phyloP scores from a whole-genome alignment of 37 sponge, comb jelly and placozoan genomes.

The Cladorhizidae sp. region DNA sequence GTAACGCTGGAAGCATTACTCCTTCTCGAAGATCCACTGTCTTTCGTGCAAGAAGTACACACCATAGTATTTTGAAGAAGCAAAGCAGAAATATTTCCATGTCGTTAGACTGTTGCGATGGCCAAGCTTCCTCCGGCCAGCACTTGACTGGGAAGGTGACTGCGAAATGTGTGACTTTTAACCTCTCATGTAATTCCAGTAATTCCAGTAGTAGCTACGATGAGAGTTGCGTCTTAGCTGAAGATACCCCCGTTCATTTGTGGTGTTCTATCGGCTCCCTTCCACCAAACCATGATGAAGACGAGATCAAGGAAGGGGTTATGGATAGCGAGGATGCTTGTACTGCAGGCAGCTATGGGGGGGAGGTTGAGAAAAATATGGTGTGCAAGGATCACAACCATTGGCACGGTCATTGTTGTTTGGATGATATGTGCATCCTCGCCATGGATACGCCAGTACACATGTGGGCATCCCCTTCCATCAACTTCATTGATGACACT shows the following conservation, averaged over 20 bases:
- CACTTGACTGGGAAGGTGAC: neutral
- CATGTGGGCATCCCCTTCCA: slow-evolving; percentile 5
- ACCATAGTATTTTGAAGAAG: too few species aligned
- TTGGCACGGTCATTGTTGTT: neutral
- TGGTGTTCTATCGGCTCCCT: neutral
- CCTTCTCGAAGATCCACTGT: too few species aligned
- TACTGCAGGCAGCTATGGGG: neutral
- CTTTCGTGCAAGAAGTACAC: too few species aligned
- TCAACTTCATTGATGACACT: neutral
- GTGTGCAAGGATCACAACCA: neutral
- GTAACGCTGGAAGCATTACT: too few species aligned
- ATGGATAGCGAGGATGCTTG: neutral
- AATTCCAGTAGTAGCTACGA: neutral
- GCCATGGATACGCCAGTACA: slow-evolving; percentile 18
- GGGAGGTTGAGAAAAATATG: neutral
- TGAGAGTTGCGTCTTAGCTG: neutral
- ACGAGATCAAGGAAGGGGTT: neutral
- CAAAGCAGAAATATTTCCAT: too few species aligned
- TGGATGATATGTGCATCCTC: slow-evolving; percentile 6
- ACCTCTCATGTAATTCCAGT: neutral
- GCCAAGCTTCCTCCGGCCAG: too few species aligned
- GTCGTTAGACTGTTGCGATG: too few species aligned
- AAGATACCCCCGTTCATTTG: slow-evolving; percentile 11
- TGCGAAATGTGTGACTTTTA: slow-evolving; percentile 4
- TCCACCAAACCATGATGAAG: too few species aligned